A percentile compares a stretch with the other conserved stretches of the same genome.
Evolutionary conservation across 2,797 vertebrate genomes (phyloP).

Genomic region (Limnodromus scolopaceus): DNA sequence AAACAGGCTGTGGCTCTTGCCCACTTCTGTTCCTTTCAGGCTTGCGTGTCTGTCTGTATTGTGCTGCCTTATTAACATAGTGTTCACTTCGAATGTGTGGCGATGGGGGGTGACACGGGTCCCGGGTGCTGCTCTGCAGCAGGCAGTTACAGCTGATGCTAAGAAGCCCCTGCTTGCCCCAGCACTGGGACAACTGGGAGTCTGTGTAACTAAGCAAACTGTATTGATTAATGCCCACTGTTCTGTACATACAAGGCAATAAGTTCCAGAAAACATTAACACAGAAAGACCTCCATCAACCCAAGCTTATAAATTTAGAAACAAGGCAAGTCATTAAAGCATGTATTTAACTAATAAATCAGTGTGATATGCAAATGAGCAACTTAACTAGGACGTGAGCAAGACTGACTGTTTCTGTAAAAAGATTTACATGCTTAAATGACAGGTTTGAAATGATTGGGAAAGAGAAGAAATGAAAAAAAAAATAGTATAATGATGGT

Average conservation of each 20-base stretch:
- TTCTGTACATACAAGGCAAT: not conserved
- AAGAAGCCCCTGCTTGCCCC: not conserved
- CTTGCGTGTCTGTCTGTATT: fast-evolving
- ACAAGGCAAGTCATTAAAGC: not conserved
- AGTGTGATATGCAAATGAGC: not conserved
- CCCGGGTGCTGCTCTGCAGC: not conserved
- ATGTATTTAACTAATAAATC: not conserved
- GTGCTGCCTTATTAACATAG: not conserved
- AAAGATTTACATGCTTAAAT: not conserved
- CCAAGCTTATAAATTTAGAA: not conserved
- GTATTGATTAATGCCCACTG: not conserved
- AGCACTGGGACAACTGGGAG: not conserved
- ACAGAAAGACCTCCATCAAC: not conserved
- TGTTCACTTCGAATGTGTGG: fast-evolving
- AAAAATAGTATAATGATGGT: not conserved
- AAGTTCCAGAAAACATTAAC: not conserved
- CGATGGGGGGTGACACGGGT: not conserved
- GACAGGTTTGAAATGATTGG: not conserved
- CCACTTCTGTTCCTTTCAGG: not conserved
- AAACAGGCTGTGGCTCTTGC: not conserved
- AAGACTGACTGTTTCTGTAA: not conserved
- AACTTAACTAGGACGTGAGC: not conserved
- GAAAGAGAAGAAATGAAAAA: not conserved
- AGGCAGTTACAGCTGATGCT: not conserved
- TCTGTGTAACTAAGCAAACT: not conserved